Percentiles rank a stretch among this genome's conserved stretches.
Conservation (phyloP, 2,113 vertebrate species). For the Nycticorax nycticorax region DNA sequence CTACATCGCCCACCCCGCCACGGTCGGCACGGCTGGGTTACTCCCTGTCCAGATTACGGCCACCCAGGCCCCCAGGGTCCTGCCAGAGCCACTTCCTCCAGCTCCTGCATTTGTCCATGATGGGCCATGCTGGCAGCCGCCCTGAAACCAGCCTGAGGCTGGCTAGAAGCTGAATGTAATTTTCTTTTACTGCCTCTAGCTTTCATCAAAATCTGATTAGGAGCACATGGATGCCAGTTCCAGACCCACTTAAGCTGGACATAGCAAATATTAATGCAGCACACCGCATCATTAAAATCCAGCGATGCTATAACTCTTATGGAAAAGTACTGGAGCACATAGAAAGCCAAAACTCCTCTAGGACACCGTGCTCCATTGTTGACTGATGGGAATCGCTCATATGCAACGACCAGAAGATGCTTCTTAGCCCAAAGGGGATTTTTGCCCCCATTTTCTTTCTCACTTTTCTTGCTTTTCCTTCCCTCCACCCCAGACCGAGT, state of each 20-base stretch:
- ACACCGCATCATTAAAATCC: background rate
- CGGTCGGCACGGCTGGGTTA: fast-evolving
- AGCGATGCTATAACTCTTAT: background rate
- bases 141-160: background rate
- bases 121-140: background rate
- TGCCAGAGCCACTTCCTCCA: background rate
- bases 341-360: background rate
- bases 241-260: background rate
- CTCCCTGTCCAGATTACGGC: background rate
- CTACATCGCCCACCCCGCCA: background rate
- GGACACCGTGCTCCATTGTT: fast-evolving
- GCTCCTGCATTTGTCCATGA: background rate
- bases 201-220: background rate
- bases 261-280: background rate
- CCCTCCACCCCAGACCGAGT: background rate
- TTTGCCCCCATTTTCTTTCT: background rate
- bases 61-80: fast-evolving
- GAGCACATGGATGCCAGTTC: background rate
- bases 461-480: background rate
- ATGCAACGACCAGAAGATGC: background rate
- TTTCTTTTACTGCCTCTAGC: background rate
- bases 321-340: background rate
- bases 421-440: background rate
- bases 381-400: background rate
- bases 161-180: background rate